Conservation (phyloP, 2,797 vertebrate species). For the Oryzias dopingdopingensis region DNA sequence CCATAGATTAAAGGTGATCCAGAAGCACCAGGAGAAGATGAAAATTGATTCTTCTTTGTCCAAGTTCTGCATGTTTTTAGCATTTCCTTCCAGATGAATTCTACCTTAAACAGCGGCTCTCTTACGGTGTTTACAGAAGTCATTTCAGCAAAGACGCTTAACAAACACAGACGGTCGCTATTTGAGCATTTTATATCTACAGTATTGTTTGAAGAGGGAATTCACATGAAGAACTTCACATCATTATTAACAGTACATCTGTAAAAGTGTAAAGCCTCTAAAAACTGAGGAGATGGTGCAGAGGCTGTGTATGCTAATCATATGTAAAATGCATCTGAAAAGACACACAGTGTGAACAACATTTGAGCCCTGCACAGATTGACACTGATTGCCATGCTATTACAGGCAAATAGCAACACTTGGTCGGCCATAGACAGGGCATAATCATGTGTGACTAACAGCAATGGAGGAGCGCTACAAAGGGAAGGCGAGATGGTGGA, state of each 20-base stretch:
- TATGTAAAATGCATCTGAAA: constrained; percentile 67
- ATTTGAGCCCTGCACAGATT: constrained; percentile 60
- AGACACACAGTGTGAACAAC: constrained; percentile 52
- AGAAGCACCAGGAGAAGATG: constrained; percentile 57
- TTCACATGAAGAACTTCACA: constrained; percentile 35
- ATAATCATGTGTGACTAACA: constrained; percentile 79
- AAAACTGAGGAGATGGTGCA: background rate
- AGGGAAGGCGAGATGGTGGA: constrained; percentile 63
- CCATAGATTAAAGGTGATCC: constrained; percentile 80
- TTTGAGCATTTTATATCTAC: background rate
- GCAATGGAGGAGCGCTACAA: constrained; percentile 68
- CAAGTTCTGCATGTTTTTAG: constrained; percentile 18
- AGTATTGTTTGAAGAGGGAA: constrained; percentile 31
- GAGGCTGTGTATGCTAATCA: constrained; percentile 56
- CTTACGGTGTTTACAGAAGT: constrained; percentile 39
- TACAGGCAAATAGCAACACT: constrained; percentile 80
- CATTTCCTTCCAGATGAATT: background rate
- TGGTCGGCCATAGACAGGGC: constrained; percentile 67
- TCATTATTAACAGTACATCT: constrained; percentile 27
- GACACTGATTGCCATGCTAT: constrained; percentile 79
- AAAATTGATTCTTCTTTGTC: constrained; percentile 25
- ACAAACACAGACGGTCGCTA: no score
- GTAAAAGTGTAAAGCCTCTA: constrained; percentile 23
- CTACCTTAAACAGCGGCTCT: constrained; percentile 15
- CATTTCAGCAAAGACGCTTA: constrained; percentile 34